Base-by-base conservation (phyloP, 2,113 vertebrate species). In the Solea solea region DNA sequence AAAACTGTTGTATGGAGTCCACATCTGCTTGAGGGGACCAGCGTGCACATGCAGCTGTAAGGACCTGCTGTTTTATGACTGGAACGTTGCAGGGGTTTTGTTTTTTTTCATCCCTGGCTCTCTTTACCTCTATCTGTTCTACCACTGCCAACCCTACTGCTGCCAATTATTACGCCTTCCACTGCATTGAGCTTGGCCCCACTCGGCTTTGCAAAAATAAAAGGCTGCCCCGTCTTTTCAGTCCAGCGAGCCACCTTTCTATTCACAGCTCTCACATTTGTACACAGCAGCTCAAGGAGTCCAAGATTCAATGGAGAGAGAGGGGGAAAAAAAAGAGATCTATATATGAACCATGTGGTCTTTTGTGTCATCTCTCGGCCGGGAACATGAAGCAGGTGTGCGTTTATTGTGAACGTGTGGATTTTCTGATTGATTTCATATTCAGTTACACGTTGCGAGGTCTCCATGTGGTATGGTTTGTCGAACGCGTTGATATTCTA, bases 11-110 rank as follows among this genome's bases (percentile, higher is more conserved):
- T 40, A 41, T 27, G 10, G 71, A 48, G 55, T 50, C 44, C 65
- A 81, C 80, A 86, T 83, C 72, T 81, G 80, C 82, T 85, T 64
- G 41, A 28, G 50, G 75, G 49, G 60, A 72, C 58, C 52, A n/a
- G 66, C 48, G 15, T 66, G 40, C 52, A 12, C 64, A 14, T 21
- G 21, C 61, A 8, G 41, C 78, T 78, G 44, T 58, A 56, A 71
- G 21, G 59, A 41, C 71, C 59, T 58, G 78, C 76, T 80, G 82
- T 67, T 84, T 72, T 77, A 81, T 56, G 67, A 74, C 69, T 51
- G 44, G 59, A 86, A 80, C 56, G 15, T 78, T 82, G 4, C 11
- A 48, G 11, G 21, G 21, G 21, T 52, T 52, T 74, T 40, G 10
- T 25, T 59, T 65, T 70, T 68, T 67, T 41, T 61, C 28, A 72